Conservation (phyloP, 2,113 vertebrate species). For the Numenius arquata region DNA sequence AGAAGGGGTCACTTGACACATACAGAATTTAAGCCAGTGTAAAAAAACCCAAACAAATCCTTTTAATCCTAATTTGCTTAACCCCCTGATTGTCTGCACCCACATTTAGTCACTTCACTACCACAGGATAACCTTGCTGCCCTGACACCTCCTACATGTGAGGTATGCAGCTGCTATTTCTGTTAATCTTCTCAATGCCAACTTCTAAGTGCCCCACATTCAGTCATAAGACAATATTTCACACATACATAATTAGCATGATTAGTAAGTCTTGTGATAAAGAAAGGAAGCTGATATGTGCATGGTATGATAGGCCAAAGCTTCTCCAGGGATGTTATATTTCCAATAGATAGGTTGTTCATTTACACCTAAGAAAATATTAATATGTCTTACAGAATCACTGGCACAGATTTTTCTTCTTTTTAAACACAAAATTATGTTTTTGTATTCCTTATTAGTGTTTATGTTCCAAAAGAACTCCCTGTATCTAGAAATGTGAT, state of each 20-base stretch:
- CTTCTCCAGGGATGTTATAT: background rate
- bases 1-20: background rate
- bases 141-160: background rate
- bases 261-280: background rate
- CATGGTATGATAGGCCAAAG: background rate
- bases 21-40: background rate
- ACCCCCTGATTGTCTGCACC: background rate
- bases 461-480: background rate
- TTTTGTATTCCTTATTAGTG: background rate
- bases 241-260: background rate
- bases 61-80: background rate
- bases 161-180: background rate
- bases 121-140: background rate
- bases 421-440: background rate
- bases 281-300: background rate
- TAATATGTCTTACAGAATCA: background rate
- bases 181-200: background rate
- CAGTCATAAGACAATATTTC: background rate
- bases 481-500: background rate
- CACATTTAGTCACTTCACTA: background rate
- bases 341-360: background rate
- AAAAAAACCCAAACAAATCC: background rate
- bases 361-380: background rate
- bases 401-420: background rate
- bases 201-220: background rate